A percentile compares a stretch with the other conserved stretches of the same genome.
These are phyloP conservation scores for Casuarius casuarius DNA, from an alignment of 2,113 vertebrate genomes.

Conservation along the genomic window DNA sequence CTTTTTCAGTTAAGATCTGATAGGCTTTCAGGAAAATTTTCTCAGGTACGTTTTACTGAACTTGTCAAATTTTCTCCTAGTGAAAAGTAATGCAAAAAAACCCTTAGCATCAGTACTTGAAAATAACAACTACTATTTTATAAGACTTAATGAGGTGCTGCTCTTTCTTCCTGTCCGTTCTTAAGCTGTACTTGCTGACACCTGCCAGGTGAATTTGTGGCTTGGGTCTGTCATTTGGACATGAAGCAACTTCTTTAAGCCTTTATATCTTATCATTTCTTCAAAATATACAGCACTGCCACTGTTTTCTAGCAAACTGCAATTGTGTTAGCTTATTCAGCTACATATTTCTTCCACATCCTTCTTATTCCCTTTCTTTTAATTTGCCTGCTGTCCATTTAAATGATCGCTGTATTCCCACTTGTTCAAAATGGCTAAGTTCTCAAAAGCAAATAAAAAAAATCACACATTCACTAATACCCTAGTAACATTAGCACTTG, in stretches of 20 bases:
- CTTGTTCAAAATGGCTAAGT: not conserved
- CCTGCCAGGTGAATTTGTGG: not conserved
- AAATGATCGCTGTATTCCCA: not conserved
- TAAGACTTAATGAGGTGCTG: not conserved
- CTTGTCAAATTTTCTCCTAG: constrained; percentile 1
- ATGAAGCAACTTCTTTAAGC: not conserved
- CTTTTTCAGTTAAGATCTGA: not conserved
- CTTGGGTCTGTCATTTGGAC: not conserved
- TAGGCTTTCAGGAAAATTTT: not conserved
- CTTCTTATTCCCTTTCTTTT: not conserved
- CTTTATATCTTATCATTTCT: not conserved
- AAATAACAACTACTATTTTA: not conserved
- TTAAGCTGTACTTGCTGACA: not conserved
- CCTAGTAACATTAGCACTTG: not conserved
- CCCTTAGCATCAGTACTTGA: not conserved
- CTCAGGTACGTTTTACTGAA: not conserved
- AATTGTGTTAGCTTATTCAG: not conserved
- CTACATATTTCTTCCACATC: not conserved
- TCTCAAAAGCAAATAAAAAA: not conserved
- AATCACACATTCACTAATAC: not conserved
- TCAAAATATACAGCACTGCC: not conserved
- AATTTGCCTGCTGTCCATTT: not conserved
- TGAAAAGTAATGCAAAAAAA: not conserved
- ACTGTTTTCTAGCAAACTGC: not conserved
- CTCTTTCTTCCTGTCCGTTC: not conserved